phyloP scores from a whole-genome alignment of 2,113 vertebrate genomes.

The Gymnarchus niloticus region DNA sequence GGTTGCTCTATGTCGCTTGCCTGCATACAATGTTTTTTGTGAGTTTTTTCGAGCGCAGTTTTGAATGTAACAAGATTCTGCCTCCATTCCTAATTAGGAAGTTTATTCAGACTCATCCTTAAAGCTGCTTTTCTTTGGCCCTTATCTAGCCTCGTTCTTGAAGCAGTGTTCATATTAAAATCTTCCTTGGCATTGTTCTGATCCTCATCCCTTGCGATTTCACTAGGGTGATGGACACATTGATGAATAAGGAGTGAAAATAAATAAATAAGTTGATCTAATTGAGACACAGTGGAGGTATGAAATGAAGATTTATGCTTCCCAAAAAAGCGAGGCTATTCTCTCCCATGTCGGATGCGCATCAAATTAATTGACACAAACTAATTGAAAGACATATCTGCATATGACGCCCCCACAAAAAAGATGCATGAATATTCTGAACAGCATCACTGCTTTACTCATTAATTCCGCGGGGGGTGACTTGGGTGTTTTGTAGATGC shows the following conservation, averaged over 20 bases:
- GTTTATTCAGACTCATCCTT: neutral
- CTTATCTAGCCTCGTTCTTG: neutral
- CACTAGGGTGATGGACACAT: neutral
- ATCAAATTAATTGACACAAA: conserved; percentile 13
- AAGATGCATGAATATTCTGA: neutral
- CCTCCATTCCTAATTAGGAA: neutral
- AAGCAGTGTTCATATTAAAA: neutral
- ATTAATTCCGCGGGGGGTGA: conserved; percentile 7
- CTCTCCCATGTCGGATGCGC: neutral
- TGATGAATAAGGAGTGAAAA: neutral
- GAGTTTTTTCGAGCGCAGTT: neutral
- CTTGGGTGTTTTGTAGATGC: neutral
- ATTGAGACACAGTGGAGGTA: neutral
- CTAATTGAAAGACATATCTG: conserved; percentile 11
- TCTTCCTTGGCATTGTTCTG: neutral
- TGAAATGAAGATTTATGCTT: conserved; percentile 17
- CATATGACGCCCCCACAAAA: neutral
- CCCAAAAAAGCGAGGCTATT: neutral
- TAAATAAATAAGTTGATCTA: neutral
- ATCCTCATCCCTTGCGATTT: neutral
- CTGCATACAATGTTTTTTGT: neutral
- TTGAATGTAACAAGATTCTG: neutral
- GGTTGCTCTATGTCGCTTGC: neutral
- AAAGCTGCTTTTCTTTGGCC: neutral
- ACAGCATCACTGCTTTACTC: neutral